Evolutionary conservation across 1,140 invertebrate genomes (phyloP), one percentile per base, ranked within the genome.

Genomic region (Scaptomyza hsui): DNA sequence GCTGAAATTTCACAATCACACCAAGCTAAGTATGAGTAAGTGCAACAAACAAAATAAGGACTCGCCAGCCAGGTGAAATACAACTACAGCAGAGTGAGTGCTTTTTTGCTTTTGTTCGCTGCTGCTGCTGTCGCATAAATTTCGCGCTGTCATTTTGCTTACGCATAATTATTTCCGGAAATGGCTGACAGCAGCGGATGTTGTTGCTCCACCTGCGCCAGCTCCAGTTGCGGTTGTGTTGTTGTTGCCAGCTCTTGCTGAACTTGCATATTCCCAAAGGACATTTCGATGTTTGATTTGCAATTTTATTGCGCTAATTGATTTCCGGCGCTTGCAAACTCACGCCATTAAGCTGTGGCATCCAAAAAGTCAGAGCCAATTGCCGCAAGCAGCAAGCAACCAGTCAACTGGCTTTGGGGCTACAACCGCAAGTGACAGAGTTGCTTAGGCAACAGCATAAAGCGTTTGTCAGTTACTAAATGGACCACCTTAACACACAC

Each of bases 241-340:
- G 39, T 16, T 45, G 68, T 21, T 65, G 77, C 21, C 18, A 49
- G 72, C 12, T 59, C 32, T 35, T 63, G 75, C 51, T 78, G 71
- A 80, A 59, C 52, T 32, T 65, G 41, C 63, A 78, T 63, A 72
- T 75, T 70, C 63, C 70, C 75, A 59, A 72, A 62, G 53, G 85
- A 75, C 78, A 88, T 82, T 64, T 55, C 32, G 65, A 32, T 55
- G 62, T 75, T 88, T 75, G 65, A 49, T 77, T 75, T 75, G 21
- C 74, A 72, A 82, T 82, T 82, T 75, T 82, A 88, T 88, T 82
- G 76, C 78, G 72, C 78, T 82, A 88, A 88, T 88, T 88, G 82
- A 78, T 88, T 88, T 78, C 71, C 71, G 75, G 35, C 45, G 13
- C 16, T 4, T 0, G 2, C 41, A 37, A 12, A 37, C 32, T 37